phyloP scores from a whole-genome alignment of 2,113 vertebrate genomes.

The Osmerus eperlanus region DNA sequence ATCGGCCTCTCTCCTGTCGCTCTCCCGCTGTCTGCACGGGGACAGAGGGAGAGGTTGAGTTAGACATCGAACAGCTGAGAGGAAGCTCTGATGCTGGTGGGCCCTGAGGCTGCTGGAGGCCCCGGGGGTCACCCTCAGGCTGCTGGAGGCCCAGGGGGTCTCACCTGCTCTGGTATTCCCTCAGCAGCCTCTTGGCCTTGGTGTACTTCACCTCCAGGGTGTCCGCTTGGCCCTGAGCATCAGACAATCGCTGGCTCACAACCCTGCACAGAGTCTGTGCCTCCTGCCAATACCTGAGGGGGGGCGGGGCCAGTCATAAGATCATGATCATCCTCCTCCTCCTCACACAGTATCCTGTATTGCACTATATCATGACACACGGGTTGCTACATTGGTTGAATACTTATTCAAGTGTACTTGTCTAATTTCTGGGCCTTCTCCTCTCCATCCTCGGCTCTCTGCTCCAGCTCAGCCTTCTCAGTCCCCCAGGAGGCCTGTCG shows the following conservation, averaged over 20 bases:
- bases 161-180: constrained; percentile 86
- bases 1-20: constrained; percentile 74
- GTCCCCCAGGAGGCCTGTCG: constrained; percentile 74
- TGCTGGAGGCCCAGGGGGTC: background rate
- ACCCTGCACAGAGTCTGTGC: constrained; percentile 87
- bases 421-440: constrained; percentile 86
- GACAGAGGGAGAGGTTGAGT: background rate
- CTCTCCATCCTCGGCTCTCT: constrained; percentile 78
- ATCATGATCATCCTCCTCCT: constrained; percentile 13
- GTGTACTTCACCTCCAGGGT: constrained; percentile 84
- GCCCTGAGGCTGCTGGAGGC: background rate
- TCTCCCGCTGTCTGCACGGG: constrained; percentile 74
- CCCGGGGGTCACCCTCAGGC: background rate
- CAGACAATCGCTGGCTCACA: constrained; percentile 83
- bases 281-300: constrained; percentile 83
- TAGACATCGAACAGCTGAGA: background rate
- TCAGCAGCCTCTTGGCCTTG: constrained; percentile 82
- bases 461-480: constrained; percentile 74
- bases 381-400: background rate
- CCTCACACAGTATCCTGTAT: background rate
- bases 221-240: constrained; percentile 85
- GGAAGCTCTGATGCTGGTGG: background rate
- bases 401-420: constrained; percentile 44
- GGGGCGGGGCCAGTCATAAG: background rate
- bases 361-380: no score